Evolutionary conservation across 1,140 invertebrate genomes (phyloP), one percentile per base, ranked within the genome.

Genomic region (Physella acuta): DNA sequence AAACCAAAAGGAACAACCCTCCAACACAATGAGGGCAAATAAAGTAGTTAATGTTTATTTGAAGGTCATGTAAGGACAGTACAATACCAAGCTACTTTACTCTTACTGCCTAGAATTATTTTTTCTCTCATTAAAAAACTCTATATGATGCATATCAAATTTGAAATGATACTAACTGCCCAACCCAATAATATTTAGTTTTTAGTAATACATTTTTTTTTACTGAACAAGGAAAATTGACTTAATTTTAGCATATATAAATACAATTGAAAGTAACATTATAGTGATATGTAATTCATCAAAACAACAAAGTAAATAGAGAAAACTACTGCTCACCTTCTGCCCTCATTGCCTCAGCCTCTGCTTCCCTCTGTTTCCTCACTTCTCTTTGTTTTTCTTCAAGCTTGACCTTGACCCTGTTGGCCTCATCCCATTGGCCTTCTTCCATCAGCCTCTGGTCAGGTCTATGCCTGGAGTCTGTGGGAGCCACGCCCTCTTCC

Each of bases 381-480:
- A 75, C 76, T 5, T 77, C 75, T 61, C 87, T 88, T 86, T 99
- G 97, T 85, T 98, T 98, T 79, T 99, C 96, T 85, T 99, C 97
- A 0, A 99, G 86, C 55, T 92, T 78, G 20, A 86, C 72, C 86
- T 99, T 99, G 79, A 94, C 91, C 20, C 88, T 84, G 86, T 99
- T 99, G 36, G 97, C 97, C 76, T 96, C 94, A 77, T 99, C 95
- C 96, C 97, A 99, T 24, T 87, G 80, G 8, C 94, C 95, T 68
- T 95, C 89, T 85, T 99, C 98, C 97, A 99, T 99, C 53, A 98
- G 88, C 56, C 95, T 89, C 86, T 99, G 96, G 89, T 99, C 97
- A 53, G 97, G 96, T 70, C 97, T 88, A 28, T 89, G 84, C n/a
- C 97, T 89, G 24, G 92, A 92, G 88, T 99, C 98, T 0, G 97